Conservation (phyloP, 2,113 vertebrate species). For the Solenodon paradoxus region DNA sequence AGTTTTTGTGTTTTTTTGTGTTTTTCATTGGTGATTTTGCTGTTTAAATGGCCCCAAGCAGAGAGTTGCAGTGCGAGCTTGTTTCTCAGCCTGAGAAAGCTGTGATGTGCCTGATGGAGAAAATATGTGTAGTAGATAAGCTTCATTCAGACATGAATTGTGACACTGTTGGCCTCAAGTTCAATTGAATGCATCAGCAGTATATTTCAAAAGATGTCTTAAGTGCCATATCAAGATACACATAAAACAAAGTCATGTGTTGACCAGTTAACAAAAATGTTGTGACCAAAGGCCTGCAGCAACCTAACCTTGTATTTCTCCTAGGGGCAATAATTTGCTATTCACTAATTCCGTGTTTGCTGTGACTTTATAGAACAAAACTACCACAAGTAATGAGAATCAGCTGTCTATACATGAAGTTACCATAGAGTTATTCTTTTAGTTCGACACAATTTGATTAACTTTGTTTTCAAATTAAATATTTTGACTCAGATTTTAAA, state of each 20-base stretch:
- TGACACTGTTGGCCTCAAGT: background rate
- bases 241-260: background rate
- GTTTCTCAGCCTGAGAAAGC: background rate
- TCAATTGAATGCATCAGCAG: background rate
- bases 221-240: background rate
- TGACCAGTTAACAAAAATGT: background rate
- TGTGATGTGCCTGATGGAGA: background rate
- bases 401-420: background rate
- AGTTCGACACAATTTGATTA: slow-evolving; percentile 23
- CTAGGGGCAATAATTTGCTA: background rate
- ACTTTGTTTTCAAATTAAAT: slow-evolving; percentile 27
- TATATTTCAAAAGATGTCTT: slow-evolving; percentile 18
- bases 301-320: background rate
- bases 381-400: background rate
- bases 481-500: background rate
- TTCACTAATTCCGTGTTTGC: background rate
- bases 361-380: background rate
- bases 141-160: background rate
- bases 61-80: background rate
- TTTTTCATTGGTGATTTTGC: background rate
- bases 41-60: background rate
- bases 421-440: background rate
- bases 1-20: slow-evolving; percentile 47
- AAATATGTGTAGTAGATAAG: background rate
- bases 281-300: background rate